Evolutionary conservation across 2,888 invertebrate genomes (phyloP), one percentile per base, ranked within the genome.

Genomic region (Cosmia trapezina): DNA sequence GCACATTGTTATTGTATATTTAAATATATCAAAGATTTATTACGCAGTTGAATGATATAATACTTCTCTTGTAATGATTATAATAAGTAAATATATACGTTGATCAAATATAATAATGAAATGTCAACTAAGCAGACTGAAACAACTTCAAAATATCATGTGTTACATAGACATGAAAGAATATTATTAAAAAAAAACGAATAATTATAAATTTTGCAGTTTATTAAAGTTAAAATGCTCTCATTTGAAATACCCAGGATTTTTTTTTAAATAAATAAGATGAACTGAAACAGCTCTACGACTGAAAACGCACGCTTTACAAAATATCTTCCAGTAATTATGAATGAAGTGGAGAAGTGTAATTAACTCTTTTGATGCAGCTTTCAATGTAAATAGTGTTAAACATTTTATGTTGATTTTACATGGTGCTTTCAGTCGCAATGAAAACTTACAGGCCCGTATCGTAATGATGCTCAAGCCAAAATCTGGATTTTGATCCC

Each of bases 291-390:
- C 9, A 22, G 14, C n/a, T 43, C 17, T 4, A 4, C 2, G 7
- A 28, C 5, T 51, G 5, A 41, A 59, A 56, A 45, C 11, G 4
- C 2, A 19, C 51, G 19, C 43, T 74, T 59, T n/a, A 51, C n/a
- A 53, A 69, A 19, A 4, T 37, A 37, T 37, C 37, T 37, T 5
- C 6, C 12, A 45, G 57, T 41, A 11, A 51, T 57, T 19, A 61
- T 54, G 22, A 65, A 57, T 69, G 19, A n/a, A 53, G 11, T n/a
- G 19, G 14, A 56, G n/a, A 37, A 37, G 49, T 28, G 53, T 61
- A 67, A 74, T 74, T 60, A 74, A 54, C 33, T 75, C 6, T 28
- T 47, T 76, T 63, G 12, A 63, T 45, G 9, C 22, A 28, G 9
- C n/a, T 47, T 41, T 76, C 51, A 54, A 33, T 54, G 12, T 37